Evolutionary conservation across 2,113 vertebrate species (phyloP).

Genomic region (Coryphaenoides rupestris): DNA sequence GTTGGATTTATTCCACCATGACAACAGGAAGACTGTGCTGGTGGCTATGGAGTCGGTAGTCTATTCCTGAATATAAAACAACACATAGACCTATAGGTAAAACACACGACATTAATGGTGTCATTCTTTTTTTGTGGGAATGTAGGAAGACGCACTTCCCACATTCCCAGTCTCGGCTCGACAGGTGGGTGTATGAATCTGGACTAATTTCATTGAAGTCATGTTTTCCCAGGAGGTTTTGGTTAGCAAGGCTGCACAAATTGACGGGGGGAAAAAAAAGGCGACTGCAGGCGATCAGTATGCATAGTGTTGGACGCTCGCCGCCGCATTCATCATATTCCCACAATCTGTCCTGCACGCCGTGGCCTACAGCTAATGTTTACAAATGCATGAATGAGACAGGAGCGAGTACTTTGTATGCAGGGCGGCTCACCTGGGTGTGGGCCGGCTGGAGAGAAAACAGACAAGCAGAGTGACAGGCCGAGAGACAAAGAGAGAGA

Average conservation of each 20-base stretch:
- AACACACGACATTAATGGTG: too few relatives aligned
- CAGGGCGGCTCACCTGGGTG: neutral
- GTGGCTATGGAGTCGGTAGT: too few relatives aligned
- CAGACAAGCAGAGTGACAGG: too few relatives aligned
- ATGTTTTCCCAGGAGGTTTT: neutral
- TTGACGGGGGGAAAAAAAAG: neutral
- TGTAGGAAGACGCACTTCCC: too few relatives aligned
- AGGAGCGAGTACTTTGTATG: neutral
- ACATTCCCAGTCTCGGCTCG: too few relatives aligned
- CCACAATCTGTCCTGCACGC: neutral
- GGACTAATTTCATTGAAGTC: neutral
- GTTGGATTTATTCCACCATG: too few relatives aligned
- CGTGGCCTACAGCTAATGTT: neutral
- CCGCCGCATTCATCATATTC: neutral
- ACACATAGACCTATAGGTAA: too few relatives aligned
- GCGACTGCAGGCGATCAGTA: neutral
- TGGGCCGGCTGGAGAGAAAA: too few relatives aligned
- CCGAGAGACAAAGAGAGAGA: too few relatives aligned
- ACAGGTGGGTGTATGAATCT: neutral
- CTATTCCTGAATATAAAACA: too few relatives aligned
- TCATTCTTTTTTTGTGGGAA: too few relatives aligned
- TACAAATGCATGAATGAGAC: neutral
- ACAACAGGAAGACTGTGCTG: too few relatives aligned
- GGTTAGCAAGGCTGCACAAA: neutral
- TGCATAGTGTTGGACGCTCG: neutral